These are phyloP conservation scores for Micronycteris hirsuta DNA, from an alignment of 2,113 vertebrate genomes.

Conservation along the genomic window DNA sequence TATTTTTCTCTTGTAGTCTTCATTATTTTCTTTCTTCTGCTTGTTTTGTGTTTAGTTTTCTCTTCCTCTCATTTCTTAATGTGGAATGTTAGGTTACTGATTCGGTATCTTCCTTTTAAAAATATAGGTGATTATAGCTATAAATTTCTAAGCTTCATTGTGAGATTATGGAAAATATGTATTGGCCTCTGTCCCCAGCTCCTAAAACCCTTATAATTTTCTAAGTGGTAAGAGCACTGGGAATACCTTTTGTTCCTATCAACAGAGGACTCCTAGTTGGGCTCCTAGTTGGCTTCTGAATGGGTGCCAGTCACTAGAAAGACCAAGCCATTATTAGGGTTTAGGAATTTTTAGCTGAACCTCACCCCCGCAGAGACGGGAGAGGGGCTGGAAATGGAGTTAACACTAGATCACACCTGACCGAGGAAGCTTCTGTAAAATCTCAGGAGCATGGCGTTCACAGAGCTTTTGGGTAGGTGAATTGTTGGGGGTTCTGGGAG, in stretches of 20 bases:
- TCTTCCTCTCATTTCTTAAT: not conserved
- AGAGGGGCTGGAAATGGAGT: no score
- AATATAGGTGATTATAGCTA: no score
- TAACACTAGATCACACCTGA: not conserved
- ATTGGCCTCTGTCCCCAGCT: no score
- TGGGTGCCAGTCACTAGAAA: not conserved
- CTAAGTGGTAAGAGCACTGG: not conserved
- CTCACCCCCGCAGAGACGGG: not conserved
- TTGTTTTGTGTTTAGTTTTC: not conserved
- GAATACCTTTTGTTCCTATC: not conserved
- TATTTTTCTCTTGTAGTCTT: not conserved
- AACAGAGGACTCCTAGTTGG: not conserved
- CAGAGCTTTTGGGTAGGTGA: not conserved
- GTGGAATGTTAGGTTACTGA: not conserved
- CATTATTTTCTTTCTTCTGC: not conserved
- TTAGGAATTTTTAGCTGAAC: not conserved
- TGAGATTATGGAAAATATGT: no score
- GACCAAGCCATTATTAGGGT: not conserved
- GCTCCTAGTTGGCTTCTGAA: not conserved
- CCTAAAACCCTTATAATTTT: not conserved
- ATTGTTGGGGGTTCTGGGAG: not conserved
- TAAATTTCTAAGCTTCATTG: no score
- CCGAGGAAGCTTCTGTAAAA: not conserved
- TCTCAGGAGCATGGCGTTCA: not conserved
- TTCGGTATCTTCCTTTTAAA: not conserved